Percentiles rank a stretch among this genome's conserved stretches.
Conservation (phyloP, 2,888 invertebrate species). For the Metacarcinus magister region DNA sequence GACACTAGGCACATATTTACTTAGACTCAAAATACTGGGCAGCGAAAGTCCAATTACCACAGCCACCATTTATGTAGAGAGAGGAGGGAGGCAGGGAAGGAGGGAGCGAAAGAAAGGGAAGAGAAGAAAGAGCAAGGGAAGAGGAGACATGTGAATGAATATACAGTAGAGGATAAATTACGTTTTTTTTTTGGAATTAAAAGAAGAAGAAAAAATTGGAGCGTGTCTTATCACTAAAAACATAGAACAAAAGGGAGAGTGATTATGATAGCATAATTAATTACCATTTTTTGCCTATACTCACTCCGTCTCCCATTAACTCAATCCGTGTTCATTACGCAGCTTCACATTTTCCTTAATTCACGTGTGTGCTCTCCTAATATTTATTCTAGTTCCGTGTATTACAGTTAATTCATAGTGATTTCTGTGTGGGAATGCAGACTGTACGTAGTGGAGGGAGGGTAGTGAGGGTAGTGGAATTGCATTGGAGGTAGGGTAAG, state of each 20-base stretch:
- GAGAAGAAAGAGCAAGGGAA: not conserved
- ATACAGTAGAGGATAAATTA: not conserved
- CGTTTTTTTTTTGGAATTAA: not conserved
- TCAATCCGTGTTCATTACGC: not conserved
- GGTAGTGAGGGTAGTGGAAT: no score
- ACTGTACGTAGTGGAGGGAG: no score
- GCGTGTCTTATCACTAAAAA: not conserved
- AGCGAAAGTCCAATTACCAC: not conserved
- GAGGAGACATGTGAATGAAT: not conserved
- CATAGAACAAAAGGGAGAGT: not conserved
- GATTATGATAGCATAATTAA: conserved; percentile 23
- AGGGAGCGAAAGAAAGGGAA: not conserved
- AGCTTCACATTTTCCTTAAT: not conserved
- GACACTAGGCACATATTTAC: conserved; percentile 20
- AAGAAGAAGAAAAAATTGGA: not conserved
- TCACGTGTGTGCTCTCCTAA: not conserved
- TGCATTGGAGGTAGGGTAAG: no score
- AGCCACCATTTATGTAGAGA: not conserved
- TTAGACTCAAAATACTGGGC: not conserved
- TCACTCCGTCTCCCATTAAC: no score
- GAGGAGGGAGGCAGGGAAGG: no score
- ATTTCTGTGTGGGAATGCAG: not conserved
- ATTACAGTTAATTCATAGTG: not conserved
- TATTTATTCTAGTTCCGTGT: not conserved
- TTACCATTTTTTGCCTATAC: not conserved